Percentiles rank a stretch among this genome's conserved stretches.
These are phyloP conservation scores for Entomyzon cyanotis DNA, from an alignment of 2,113 vertebrate species.

Conservation along the genomic window DNA sequence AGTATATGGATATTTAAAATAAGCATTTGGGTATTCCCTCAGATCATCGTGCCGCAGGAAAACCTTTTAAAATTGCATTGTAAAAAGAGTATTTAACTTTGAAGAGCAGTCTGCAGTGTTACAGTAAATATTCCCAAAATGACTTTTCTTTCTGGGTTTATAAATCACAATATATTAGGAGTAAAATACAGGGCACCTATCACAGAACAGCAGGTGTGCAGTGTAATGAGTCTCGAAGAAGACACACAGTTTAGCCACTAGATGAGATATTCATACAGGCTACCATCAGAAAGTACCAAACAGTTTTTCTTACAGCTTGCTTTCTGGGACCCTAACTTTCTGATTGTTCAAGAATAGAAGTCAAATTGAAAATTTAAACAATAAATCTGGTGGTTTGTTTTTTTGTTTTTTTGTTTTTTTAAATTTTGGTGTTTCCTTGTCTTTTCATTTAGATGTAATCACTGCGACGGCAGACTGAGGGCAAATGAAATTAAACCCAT, in stretches of 20 bases:
- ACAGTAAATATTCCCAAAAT: not conserved
- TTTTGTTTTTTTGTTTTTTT: not conserved
- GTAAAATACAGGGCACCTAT: not conserved
- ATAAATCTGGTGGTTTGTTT: not conserved
- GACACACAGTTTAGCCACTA: not conserved
- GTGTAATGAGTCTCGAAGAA: not conserved
- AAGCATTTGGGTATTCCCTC: not conserved
- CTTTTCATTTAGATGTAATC: constrained; percentile 34
- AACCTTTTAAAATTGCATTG: accelerated
- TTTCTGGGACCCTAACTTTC: not conserved
- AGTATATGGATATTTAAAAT: not conserved
- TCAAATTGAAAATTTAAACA: not conserved
- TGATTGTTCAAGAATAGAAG: not conserved
- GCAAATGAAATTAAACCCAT: constrained; percentile 40
- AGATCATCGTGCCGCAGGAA: not conserved
- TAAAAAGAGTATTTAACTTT: not conserved
- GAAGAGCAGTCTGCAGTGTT: not conserved
- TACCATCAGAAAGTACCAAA: not conserved
- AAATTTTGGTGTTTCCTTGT: not conserved
- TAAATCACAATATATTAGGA: not conserved
- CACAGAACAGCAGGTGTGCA: not conserved
- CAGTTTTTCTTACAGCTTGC: not conserved
- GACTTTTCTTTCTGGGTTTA: not conserved
- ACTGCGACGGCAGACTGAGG: not conserved
- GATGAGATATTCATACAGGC: accelerated